Evolutionary conservation across 2,797 vertebrate species (phyloP).

Genomic region (Helostoma temminkii): DNA sequence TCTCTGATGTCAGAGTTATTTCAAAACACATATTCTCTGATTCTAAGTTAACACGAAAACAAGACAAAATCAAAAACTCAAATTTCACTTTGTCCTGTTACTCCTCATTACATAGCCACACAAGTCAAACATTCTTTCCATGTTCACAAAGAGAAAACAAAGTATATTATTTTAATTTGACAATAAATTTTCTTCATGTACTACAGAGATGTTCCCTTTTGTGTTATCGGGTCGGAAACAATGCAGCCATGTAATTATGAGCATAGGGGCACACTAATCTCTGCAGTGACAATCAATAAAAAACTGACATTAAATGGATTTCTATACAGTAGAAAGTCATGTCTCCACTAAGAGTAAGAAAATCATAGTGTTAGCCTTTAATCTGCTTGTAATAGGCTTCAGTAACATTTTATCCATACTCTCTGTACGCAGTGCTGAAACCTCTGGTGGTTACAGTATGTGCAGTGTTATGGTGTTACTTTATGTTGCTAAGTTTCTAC

Average conservation of each 20-base stretch:
- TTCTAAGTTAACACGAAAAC: not conserved
- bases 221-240: slow-evolving; percentile 25
- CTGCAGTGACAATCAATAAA: slow-evolving; percentile 42
- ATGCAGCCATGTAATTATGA: slow-evolving; percentile 27
- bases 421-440: slow-evolving; percentile 37
- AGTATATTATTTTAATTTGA: not conserved
- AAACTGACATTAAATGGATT: slow-evolving; percentile 43
- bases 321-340: slow-evolving; percentile 44
- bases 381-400: slow-evolving; percentile 68
- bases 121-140: too few relatives aligned
- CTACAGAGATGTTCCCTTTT: slow-evolving; percentile 1
- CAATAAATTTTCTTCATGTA: not conserved
- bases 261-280: slow-evolving; percentile 43
- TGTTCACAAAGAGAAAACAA: too few relatives aligned
- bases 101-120: too few relatives aligned
- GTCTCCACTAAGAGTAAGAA: slow-evolving; percentile 51
- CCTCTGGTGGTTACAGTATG: slow-evolving; percentile 21
- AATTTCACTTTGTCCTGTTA: too few relatives aligned
- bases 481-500: slow-evolving; percentile 44
- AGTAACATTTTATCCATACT: slow-evolving; percentile 37
- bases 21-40: not conserved
- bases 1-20: not conserved
- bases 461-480: slow-evolving; percentile 33
- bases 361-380: slow-evolving; percentile 65
- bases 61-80: too few relatives aligned